Percentiles rank a stretch among this genome's conserved stretches.
These are phyloP conservation scores for Atopsyche davidsoni DNA, from an alignment of 1,140 invertebrate genomes.

Conservation along the genomic window DNA sequence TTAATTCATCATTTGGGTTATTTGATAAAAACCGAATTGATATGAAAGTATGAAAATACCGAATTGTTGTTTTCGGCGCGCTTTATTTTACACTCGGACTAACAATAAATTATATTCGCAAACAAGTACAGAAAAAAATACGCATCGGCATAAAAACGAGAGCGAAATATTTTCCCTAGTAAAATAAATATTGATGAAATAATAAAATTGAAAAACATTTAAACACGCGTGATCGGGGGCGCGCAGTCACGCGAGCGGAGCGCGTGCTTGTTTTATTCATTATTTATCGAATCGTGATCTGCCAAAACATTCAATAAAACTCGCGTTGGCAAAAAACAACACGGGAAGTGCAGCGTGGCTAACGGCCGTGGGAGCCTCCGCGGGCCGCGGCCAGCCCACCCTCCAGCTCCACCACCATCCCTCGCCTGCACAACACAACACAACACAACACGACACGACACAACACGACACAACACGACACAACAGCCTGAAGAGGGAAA, in stretches of 20 bases:
- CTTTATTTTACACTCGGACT: too few relatives aligned
- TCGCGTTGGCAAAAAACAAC: constrained; percentile 21
- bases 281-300: constrained; percentile 21
- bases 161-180: not conserved
- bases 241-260: constrained; percentile 3
- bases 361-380: constrained; percentile 21
- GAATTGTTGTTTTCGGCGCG: too few relatives aligned
- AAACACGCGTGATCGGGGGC: not conserved
- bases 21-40: not conserved
- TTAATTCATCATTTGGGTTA: not conserved
- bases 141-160: not conserved
- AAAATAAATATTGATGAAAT: constrained; percentile 8
- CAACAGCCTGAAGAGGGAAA: too few relatives aligned
- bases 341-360: constrained; percentile 20
- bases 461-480: too few relatives aligned
- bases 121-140: too few relatives aligned
- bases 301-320: constrained; percentile 21
- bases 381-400: too few relatives aligned
- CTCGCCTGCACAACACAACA: too few relatives aligned
- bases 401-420: too few relatives aligned
- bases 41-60: not conserved
- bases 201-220: not conserved
- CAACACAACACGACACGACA: too few relatives aligned
- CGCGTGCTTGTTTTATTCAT: constrained; percentile 9
- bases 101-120: not conserved